Conservation (phyloP, 2,113 vertebrate genomes). For the Cromileptes altivelis region DNA sequence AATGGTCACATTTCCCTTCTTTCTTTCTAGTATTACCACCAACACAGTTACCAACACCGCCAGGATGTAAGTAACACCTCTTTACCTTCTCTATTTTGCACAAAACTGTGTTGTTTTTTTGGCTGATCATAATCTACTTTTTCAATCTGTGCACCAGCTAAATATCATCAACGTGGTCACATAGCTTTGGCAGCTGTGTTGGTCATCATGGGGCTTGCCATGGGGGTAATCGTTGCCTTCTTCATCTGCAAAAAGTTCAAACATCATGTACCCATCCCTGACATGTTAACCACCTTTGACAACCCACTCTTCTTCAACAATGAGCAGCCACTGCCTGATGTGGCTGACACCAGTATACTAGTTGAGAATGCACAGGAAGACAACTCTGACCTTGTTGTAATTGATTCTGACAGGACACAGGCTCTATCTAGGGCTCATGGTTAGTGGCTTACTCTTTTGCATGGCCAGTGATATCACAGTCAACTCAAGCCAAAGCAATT, state of each 20-base stretch:
- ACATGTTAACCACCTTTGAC: background rate
- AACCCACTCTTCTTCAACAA: conserved; percentile 28
- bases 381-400: background rate
- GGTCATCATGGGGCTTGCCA: background rate
- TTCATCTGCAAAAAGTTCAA: background rate
- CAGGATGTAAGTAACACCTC: background rate
- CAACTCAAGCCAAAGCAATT: background rate
- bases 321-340: background rate
- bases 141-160: conserved; percentile 2
- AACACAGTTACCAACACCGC: fast-evolving
- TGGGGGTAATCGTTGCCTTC: background rate
- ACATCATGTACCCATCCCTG: background rate
- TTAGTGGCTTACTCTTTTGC: background rate
- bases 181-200: conserved; percentile 35
- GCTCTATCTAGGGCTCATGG: background rate
- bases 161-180: conserved; percentile 8
- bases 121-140: background rate
- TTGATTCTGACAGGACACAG: background rate
- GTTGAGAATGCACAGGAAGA: background rate
- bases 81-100: background rate
- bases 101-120: background rate
- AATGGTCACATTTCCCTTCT: background rate
- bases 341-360: background rate
- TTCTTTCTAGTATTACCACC: conserved; percentile 21
- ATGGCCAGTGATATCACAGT: background rate